Evolutionary conservation across 2,113 vertebrate genomes (phyloP).

Genomic region (Siniperca knerii): DNA sequence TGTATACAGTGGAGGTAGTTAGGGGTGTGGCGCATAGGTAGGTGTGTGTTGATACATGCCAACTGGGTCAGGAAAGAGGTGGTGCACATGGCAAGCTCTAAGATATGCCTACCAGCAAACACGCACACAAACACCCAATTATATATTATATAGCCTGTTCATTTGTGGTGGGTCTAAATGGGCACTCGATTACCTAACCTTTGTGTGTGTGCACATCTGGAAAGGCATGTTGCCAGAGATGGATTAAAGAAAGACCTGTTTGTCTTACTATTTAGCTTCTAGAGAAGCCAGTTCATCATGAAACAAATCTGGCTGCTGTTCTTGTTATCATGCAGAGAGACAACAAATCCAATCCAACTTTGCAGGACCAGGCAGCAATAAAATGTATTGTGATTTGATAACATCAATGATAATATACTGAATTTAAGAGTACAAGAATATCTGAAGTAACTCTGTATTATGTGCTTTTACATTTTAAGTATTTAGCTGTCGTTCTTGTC

Average conservation of each 20-base stretch:
- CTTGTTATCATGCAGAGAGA: not conserved
- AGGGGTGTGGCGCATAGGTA: slow-evolving; percentile 35
- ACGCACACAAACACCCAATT: not conserved
- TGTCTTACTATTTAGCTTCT: not conserved
- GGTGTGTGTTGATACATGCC: slow-evolving; percentile 37
- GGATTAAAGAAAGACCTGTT: slow-evolving; percentile 9
- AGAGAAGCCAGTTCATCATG: not conserved
- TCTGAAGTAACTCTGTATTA: not conserved
- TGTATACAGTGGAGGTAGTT: slow-evolving; percentile 21
- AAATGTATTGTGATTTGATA: not conserved
- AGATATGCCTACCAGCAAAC: slow-evolving; percentile 5
- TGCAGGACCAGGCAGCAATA: not conserved
- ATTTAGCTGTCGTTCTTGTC: not conserved
- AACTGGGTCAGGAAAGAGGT: slow-evolving; percentile 72
- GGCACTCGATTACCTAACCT: not conserved
- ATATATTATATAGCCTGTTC: slow-evolving; percentile 7
- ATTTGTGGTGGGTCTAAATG: not conserved
- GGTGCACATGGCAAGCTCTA: slow-evolving; percentile 40
- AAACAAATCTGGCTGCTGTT: not conserved
- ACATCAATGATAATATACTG: too few species aligned
- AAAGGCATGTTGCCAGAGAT: slow-evolving; percentile 10
- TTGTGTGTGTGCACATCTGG: slow-evolving; percentile 1
- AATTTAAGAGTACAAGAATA: not conserved
- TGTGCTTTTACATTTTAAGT: not conserved
- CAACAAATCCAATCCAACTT: not conserved